Conservation (phyloP, 1,140 invertebrate species). For the Diachasmimorpha longicaudata region DNA sequence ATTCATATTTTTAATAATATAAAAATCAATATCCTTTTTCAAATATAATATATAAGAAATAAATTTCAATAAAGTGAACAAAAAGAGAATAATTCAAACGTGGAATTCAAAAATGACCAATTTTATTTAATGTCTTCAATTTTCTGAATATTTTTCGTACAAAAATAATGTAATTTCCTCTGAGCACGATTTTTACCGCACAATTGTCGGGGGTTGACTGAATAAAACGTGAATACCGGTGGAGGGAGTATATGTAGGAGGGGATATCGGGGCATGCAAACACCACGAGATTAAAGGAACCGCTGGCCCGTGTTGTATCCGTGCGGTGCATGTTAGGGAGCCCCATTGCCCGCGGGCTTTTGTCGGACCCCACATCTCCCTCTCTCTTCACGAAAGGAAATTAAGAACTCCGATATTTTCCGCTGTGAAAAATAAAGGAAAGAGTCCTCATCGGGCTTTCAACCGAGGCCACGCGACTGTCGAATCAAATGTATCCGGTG, state of each 20-base stretch:
- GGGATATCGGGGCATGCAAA: constrained; percentile 49
- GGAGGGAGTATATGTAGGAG: constrained; percentile 17
- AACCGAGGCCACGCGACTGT: not conserved
- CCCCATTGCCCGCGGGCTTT: not conserved
- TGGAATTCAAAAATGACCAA: no score
- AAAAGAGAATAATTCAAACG: no score
- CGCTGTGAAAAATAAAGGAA: constrained; percentile 38
- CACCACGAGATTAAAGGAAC: constrained; percentile 60
- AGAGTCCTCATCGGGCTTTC: not conserved
- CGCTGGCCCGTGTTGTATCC: constrained; percentile 34
- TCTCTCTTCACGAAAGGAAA: constrained; percentile 24
- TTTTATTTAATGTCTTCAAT: no score
- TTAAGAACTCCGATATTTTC: constrained; percentile 21
- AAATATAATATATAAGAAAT: no score
- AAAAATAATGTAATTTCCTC: not conserved
- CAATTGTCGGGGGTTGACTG: not conserved
- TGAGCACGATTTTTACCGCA: not conserved
- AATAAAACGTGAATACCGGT: not conserved
- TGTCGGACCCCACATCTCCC: not conserved
- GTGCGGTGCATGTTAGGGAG: constrained; percentile 4
- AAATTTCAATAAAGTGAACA: no score
- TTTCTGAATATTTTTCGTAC: not conserved
- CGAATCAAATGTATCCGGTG: not conserved
- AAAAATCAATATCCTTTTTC: no score
- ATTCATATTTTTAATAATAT: no score